Base-by-base conservation (phyloP, 2,113 vertebrate species). In the Vanacampus margaritifer region DNA sequence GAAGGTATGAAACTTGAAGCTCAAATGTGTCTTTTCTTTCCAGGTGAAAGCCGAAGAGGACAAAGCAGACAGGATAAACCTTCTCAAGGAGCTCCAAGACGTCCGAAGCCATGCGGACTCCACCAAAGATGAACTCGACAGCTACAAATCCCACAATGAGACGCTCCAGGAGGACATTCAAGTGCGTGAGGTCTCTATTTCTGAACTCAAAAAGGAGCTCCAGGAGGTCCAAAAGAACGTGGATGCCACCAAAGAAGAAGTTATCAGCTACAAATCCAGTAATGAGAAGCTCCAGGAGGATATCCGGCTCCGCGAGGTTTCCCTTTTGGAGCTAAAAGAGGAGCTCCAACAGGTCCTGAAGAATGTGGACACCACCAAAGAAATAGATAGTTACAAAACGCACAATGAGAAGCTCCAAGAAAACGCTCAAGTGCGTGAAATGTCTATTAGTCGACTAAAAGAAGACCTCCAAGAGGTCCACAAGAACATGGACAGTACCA, bases 91-190 rank as follows among this genome's bases (percentile, higher is more conserved):
- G 67, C 78, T 92, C 28, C 75, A 89, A 65, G 83, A 86, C 65
- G 39, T 91, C 69, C 85, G 73, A 91, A 69, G 88, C 13, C 14
- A 57, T 17, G 54, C 26, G 26, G 76, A 89, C 51, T 83, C 89
- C 80, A 87, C 89, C 72, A 94, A 94, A 85, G 93, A 95, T 84
- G 90, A 96, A 65, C 89, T 95, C 67, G 85, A 57, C 79, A 88
- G 57, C 86, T 94, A 82, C 82, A 92, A 79, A 85, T 88, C 93
- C 78, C 81, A 85, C 1, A 85, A 85, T 68, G 86, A 94, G 59
- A 93, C 93, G 46, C 91, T 94, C 61, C 82, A 91, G 61, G 84
- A 93, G 71, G 91, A 94, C 0, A 84, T 94, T 53, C 63, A 85
- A 72, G 23, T n/a, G 7, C 39, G 66, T 9, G 83, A 85, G 35